Conservation (phyloP, 1,140 invertebrate genomes). For the Dendrolimus punctatus region DNA sequence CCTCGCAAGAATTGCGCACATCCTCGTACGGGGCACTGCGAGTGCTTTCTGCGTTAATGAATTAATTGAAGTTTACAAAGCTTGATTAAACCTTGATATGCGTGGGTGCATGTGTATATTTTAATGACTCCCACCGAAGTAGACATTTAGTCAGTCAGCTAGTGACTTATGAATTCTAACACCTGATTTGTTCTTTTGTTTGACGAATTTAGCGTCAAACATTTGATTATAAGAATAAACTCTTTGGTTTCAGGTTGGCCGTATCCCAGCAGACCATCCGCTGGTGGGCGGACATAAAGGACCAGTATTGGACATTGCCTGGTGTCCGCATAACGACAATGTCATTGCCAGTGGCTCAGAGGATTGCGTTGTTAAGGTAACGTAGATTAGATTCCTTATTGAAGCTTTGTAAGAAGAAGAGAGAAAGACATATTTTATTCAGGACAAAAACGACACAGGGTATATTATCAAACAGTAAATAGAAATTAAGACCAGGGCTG, state of each 20-base stretch:
- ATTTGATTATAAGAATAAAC: neutral
- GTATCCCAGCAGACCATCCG: conserved; percentile 94
- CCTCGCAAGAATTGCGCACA: too few relatives aligned
- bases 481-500: too few relatives aligned
- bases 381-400: neutral
- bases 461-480: too few relatives aligned
- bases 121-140: too few relatives aligned
- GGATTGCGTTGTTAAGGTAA: conserved; percentile 94
- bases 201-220: neutral
- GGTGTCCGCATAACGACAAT: conserved; percentile 99
- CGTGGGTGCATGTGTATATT: too few relatives aligned
- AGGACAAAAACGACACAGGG: neutral
- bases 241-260: conserved; percentile 82
- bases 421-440: neutral
- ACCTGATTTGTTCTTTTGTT: too few relatives aligned
- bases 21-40: too few relatives aligned
- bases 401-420: neutral
- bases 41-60: too few relatives aligned
- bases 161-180: too few relatives aligned
- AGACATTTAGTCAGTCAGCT: too few relatives aligned
- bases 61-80: too few relatives aligned
- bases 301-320: conserved; percentile 97
- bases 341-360: conserved; percentile 98
- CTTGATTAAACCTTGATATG: too few relatives aligned
- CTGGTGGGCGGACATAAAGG: conserved; percentile 98